Base-by-base conservation (phyloP, 2,797 vertebrate species). In the Hozukius guyotensis region DNA sequence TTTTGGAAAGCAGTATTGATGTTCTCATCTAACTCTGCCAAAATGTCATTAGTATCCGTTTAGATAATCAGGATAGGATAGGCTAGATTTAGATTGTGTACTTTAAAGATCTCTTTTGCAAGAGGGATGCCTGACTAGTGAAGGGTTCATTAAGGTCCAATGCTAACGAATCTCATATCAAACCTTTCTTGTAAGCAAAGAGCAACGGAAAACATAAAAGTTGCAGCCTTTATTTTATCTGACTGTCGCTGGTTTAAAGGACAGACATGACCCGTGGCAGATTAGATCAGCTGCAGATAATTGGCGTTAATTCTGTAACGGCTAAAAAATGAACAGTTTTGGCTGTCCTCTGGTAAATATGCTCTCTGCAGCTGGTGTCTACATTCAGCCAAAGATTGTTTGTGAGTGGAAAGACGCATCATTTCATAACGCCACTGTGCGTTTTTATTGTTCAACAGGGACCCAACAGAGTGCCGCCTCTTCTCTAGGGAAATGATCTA, bases 1-100 rank as follows among this genome's bases (percentile, higher is more conserved):
- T 77, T 75, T 76, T 66, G 6, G 22, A 52, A 76, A 78, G 49
- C 46, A 20, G 29, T 27, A 38, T 36, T 6, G 57, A 85, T 82
- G 13, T 72, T 70, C 4, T 78, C 52, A 60, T 61, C 31, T 0
- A 53, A 27, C 1, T 20, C 60, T 55, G 31, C 65, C 42, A 22
- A 24, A 10, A 65, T 80, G 65, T 36, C 27, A 1, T 16, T 20
- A 46, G 25, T 61, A 24, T 66, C 18, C 1, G 3, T 74, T 61
- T 14, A 13, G 59, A 59, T 9, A 29, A 46, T 42, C 42, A 46
- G 42, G 18, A 34, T 8, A 12, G 5, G 0, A 29, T 66, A 25
- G 11, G 13, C 13, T 67, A 13, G 56, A 62, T 55, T 2, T 27
- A 16, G 27, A 11, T 14, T 3, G 42, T 46, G 42, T 3, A 46